Conservation (phyloP, 1,140 invertebrate genomes). For the Reticulitermes speratus region DNA sequence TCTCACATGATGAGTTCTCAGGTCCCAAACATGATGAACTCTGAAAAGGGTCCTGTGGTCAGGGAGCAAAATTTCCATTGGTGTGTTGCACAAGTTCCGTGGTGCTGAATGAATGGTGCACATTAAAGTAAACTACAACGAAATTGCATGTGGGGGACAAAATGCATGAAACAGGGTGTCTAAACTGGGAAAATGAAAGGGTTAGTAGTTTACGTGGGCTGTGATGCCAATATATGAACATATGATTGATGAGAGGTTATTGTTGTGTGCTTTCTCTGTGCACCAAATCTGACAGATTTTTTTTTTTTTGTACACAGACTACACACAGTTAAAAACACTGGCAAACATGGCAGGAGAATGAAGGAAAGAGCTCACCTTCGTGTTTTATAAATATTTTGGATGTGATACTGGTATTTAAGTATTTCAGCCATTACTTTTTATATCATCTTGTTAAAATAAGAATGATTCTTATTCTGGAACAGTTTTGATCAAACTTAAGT, state of each 20-base stretch:
- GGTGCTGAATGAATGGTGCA: neutral
- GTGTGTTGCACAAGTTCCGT: neutral
- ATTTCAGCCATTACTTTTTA: neutral
- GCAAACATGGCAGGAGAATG: neutral
- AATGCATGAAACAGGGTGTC: neutral
- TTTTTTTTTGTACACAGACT: neutral
- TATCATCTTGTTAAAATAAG: neutral
- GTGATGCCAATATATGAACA: neutral
- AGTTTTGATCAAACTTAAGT: neutral
- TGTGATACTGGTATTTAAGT: neutral
- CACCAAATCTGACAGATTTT: neutral
- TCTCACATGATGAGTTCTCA: constrained; percentile 93
- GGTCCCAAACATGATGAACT: constrained; percentile 97
- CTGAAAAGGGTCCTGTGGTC: constrained; percentile 54
- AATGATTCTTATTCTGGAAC: neutral
- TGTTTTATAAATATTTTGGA: neutral
- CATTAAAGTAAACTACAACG: neutral
- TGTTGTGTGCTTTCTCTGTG: neutral
- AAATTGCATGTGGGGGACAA: neutral
- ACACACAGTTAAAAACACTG: neutral
- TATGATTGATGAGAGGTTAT: neutral
- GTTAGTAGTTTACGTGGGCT: neutral
- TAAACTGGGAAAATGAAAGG: neutral
- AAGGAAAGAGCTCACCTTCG: neutral
- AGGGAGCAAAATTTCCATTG: neutral